phyloP scores from a whole-genome alignment of 2,888 invertebrate genomes.

The Hesperia comma region DNA sequence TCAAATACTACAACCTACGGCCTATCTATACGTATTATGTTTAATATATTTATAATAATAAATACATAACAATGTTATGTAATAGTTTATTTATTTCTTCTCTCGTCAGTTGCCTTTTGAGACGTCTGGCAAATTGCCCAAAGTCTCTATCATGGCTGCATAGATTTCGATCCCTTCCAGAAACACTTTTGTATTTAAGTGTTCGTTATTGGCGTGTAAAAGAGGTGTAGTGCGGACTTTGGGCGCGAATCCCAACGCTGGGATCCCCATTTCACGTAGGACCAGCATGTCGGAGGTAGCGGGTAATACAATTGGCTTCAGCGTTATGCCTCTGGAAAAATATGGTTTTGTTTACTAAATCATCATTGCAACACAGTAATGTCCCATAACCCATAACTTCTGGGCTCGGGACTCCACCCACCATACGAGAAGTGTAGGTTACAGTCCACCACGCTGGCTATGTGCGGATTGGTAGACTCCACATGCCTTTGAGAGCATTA shows the following conservation, averaged over 20 bases:
- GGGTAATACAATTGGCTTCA: conserved; percentile 55
- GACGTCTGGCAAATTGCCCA: conserved; percentile 43
- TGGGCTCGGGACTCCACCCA: too few species aligned
- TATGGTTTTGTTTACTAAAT: neutral
- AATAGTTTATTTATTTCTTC: too few species aligned
- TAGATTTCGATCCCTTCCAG: conserved; percentile 62
- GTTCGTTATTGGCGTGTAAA: conserved; percentile 60
- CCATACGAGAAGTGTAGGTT: too few species aligned
- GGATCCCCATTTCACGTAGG: conserved; percentile 60
- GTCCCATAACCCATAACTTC: too few species aligned
- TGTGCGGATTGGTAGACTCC: too few species aligned
- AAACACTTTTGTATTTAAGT: conserved; percentile 57
- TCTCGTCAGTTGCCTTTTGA: neutral
- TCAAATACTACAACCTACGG: too few species aligned
- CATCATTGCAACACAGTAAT: too few species aligned
- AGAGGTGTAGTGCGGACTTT: conserved; percentile 51
- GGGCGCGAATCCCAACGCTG: conserved; percentile 64
- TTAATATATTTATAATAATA: too few species aligned
- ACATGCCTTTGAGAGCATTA: too few species aligned
- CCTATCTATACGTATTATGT: too few species aligned
- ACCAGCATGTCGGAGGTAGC: conserved; percentile 63
- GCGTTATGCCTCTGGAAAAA: conserved; percentile 56
- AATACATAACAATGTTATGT: too few species aligned
- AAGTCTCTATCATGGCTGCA: conserved; percentile 45
- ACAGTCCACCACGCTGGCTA: too few species aligned